Base-by-base conservation (phyloP, 37 sponge, comb jelly and placozoan genomes). In the Cliona cf. orientalis region DNA sequence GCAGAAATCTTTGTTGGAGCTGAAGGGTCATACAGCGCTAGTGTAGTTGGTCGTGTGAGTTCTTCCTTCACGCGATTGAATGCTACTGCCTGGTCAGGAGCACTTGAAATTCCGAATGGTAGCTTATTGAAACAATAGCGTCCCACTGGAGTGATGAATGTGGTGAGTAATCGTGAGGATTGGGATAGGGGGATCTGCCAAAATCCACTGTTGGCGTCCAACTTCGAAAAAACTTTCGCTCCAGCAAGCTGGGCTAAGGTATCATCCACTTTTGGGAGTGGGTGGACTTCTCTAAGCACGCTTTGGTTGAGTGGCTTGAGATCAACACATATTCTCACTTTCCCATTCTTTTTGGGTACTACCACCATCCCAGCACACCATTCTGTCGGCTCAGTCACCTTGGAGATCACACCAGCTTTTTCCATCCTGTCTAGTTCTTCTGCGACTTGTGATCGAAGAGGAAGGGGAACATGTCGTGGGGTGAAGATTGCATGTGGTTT, bases 321-420 rank as follows among this genome's bases (percentile, higher is more conserved):
- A n/a, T 87, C 81, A 6, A 87, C 81, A 68, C 88, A 87, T 17
- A 87, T 75, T 45, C 82, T 59, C 36, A 87, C 75, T 49, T 33
- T 32, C 19, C 82, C 88, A 28, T 11, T 60, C 58, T 80, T 34
- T n/a, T n/a, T n/a, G n/a, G n/a, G n/a, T n/a, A n/a, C 66, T 9
- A 76, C 86, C 1, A 79, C 86, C 80, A 86, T 86, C 28, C 86
- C 86, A 44, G 80, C 87, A 37, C 87, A 86, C 80, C 87, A 86
- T 59, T 26, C 43, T 23, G 87, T 86, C 25, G 87, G 87, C 29
- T 79, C 43, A 23, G 64, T 44, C 25, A 86, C 87, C 38, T 72
- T 79, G 55, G 74, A 66, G 35, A 86, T 86, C 58, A 86, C 68
- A 4, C 87, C 87, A 39, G 53, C n/a, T 45, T 34, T 28, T 58